Evolutionary conservation across 2,113 vertebrate species (phyloP).

Genomic region (Dasyornis broadbenti): DNA sequence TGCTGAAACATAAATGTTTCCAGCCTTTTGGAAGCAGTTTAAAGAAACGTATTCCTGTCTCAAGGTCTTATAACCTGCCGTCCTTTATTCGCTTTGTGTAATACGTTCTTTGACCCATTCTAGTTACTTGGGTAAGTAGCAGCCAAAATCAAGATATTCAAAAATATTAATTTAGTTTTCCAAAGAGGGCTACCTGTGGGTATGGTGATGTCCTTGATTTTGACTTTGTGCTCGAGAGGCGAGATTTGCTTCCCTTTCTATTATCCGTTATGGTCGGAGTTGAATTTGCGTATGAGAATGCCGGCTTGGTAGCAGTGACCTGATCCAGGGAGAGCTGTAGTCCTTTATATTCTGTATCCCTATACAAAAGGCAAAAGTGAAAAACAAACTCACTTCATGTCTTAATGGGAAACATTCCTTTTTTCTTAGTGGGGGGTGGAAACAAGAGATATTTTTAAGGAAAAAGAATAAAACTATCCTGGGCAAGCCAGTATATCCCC

Average conservation of each 20-base stretch:
- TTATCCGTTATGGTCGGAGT: conserved; percentile 78
- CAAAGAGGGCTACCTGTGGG: conserved; percentile 80
- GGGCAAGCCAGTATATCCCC: neutral
- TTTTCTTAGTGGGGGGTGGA: neutral
- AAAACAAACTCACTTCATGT: conserved; percentile 38
- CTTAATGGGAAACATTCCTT: conserved; percentile 13
- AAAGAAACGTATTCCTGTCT: neutral
- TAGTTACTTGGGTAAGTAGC: neutral
- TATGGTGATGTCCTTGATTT: conserved; percentile 94
- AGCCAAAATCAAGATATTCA: conserved; percentile 10
- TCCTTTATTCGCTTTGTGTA: neutral
- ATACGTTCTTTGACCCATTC: neutral
- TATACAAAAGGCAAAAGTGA: conserved; percentile 65
- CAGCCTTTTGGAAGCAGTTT: neutral
- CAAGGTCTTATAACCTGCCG: neutral
- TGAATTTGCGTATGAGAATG: conserved; percentile 84
- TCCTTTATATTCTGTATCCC: conserved; percentile 96
- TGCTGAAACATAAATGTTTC: neutral
- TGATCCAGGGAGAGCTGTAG: conserved; percentile 96
- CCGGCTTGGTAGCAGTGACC: conserved; percentile 83
- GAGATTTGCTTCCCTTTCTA: conserved; percentile 82
- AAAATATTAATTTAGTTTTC: neutral
- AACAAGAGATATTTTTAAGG: neutral
- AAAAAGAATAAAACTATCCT: neutral
- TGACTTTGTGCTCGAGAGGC: conserved; percentile 81